Percentiles rank a stretch among this genome's conserved stretches.
These are phyloP conservation scores for Drosophila borealis DNA, from an alignment of 2,888 invertebrate genomes.

Conservation along the genomic window DNA sequence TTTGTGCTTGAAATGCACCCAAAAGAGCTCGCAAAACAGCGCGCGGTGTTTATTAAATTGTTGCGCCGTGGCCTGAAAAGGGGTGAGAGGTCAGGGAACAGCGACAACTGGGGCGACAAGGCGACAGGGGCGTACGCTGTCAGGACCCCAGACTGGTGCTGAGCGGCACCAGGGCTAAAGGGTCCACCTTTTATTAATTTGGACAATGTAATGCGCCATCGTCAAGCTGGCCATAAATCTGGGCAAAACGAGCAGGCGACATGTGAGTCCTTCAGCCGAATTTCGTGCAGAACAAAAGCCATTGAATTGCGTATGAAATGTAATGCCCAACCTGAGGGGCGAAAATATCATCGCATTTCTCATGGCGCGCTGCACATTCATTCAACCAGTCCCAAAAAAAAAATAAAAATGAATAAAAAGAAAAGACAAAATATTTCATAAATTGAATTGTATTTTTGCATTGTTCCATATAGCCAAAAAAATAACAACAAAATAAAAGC, in stretches of 20 bases:
- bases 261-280: conserved; percentile 33
- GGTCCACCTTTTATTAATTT: conserved; percentile 76
- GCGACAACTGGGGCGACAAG: not conserved
- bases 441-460: conserved; percentile 70
- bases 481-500: conserved; percentile 13
- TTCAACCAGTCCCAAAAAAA: conserved; percentile 36
- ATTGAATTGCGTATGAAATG: conserved; percentile 66
- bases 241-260: conserved; percentile 29
- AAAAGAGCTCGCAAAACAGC: conserved; percentile 42
- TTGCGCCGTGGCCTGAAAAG: conserved; percentile 47
- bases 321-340: conserved; percentile 38
- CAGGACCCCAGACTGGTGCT: conserved; percentile 19
- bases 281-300: conserved; percentile 19
- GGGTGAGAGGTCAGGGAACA: conserved; percentile 52
- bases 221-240: conserved; percentile 74
- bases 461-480: conserved; percentile 40
- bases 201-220: conserved; percentile 62
- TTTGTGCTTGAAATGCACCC: conserved; percentile 61
- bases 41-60: conserved; percentile 70
- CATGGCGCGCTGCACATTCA: conserved; percentile 46
- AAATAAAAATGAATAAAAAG: conserved; percentile 9
- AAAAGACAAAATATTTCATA: conserved; percentile 57
- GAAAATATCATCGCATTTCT: conserved; percentile 37
- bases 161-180: not conserved
- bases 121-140: not conserved